A percentile compares a stretch with the other conserved stretches of the same genome.
These are phyloP conservation scores for Leuctra nigra DNA, from an alignment of 2,888 invertebrate genomes.

Conservation along the genomic window DNA sequence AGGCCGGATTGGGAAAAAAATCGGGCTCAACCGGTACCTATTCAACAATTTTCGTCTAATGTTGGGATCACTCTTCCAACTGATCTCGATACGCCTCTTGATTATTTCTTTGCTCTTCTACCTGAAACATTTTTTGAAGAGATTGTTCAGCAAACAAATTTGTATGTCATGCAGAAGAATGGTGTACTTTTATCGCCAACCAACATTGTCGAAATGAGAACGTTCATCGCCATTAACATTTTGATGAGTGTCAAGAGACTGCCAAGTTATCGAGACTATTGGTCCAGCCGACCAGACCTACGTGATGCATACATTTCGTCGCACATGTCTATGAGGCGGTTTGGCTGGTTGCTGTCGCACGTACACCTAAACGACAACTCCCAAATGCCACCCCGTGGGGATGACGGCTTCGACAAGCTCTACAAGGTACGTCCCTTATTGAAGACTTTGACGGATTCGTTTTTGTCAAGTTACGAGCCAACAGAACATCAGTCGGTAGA, in stretches of 20 bases:
- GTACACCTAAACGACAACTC: conserved; percentile 21
- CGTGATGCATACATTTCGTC: conserved; percentile 27
- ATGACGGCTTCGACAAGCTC: background rate
- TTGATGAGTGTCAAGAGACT: conserved; percentile 32
- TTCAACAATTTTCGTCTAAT: too few species aligned
- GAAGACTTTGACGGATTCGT: background rate
- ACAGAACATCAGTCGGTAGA: background rate
- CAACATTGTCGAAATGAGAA: conserved; percentile 27
- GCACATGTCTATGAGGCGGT: conserved; percentile 28
- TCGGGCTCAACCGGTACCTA: too few species aligned
- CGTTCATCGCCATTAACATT: conserved; percentile 31
- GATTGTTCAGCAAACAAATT: conserved; percentile 30
- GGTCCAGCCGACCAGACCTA: conserved; percentile 27
- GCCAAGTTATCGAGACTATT: conserved; percentile 32
- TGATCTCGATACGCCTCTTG: too few species aligned
- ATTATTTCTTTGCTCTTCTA: too few species aligned
- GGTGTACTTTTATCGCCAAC: conserved; percentile 22
- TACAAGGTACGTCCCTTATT: conserved; percentile 5
- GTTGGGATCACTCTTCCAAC: too few species aligned
- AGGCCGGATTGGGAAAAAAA: too few species aligned
- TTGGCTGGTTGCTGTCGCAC: conserved; percentile 22
- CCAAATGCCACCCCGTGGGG: conserved; percentile 5
- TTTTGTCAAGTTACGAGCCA: background rate
- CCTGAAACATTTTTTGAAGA: too few species aligned
- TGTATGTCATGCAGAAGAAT: conserved; percentile 27